Evolutionary conservation across 2,797 vertebrate genomes (phyloP).

Genomic region (Myotis planiceps): DNA sequence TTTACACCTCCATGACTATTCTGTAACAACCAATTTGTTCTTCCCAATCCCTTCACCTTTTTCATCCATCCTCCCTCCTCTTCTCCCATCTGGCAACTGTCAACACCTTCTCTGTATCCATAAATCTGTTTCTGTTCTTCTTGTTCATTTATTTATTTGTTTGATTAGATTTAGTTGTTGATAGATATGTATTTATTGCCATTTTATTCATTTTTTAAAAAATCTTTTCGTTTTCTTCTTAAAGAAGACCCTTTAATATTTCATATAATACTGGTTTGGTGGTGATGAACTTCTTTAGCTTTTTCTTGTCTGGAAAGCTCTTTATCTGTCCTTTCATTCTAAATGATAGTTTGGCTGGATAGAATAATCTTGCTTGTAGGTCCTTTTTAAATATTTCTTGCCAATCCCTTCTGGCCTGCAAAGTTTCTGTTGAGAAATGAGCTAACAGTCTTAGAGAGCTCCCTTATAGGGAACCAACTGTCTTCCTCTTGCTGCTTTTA

Average conservation of each 20-base stretch:
- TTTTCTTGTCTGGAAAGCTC: background rate
- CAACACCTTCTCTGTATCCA: background rate
- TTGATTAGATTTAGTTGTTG: background rate
- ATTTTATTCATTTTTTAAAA: background rate
- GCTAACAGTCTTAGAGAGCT: background rate
- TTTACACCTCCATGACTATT: background rate
- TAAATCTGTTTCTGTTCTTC: background rate
- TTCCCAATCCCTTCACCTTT: background rate
- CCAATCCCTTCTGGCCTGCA: too few relatives aligned
- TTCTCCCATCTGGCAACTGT: background rate
- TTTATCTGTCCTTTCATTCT: background rate
- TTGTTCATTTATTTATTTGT: background rate
- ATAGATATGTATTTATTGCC: background rate
- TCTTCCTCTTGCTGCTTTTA: background rate
- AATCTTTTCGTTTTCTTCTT: background rate
- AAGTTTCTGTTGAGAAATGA: background rate
- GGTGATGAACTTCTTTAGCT: background rate
- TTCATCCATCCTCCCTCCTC: background rate
- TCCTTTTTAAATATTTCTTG: too few relatives aligned
- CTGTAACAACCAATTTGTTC: background rate
- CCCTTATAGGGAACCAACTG: background rate
- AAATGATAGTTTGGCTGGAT: background rate
- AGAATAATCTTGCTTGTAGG: background rate
- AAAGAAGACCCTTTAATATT: background rate
- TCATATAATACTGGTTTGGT: background rate